A percentile compares a stretch with the other conserved stretches of the same genome.
These are phyloP conservation scores for Podiceps cristatus DNA, from an alignment of 2,113 vertebrate genomes.

Conservation along the genomic window DNA sequence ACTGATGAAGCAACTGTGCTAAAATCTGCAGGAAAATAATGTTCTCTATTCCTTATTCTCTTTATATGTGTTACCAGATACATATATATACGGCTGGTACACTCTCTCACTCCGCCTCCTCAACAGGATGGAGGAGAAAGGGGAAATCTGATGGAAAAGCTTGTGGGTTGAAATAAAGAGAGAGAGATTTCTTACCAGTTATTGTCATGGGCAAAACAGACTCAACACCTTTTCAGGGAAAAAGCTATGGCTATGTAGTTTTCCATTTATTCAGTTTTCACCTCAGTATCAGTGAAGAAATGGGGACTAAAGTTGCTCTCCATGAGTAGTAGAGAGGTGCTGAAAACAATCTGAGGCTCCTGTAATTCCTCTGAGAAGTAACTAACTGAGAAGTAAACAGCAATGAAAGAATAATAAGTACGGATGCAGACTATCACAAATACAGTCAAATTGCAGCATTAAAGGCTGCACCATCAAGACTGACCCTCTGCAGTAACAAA, in stretches of 20 bases:
- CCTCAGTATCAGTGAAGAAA: not conserved
- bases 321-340: not conserved
- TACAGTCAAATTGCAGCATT: not conserved
- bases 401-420: not conserved
- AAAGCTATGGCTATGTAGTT: not conserved
- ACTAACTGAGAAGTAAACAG: not conserved
- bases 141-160: not conserved
- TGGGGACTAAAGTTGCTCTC: not conserved
- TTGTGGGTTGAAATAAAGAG: not conserved
- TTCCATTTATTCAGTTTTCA: not conserved
- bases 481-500: not conserved
- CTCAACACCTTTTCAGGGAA: rapidly evolving
- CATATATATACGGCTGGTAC: not conserved
- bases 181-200: not conserved
- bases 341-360: not conserved
- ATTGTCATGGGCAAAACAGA: not conserved
- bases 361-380: not conserved
- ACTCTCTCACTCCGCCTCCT: not conserved
- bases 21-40: not conserved
- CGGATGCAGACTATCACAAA: not conserved
- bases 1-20: not conserved
- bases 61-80: not conserved
- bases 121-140: not conserved
- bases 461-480: not conserved
- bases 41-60: not conserved